Conservation (phyloP, 23 tunicate species). For the Ciona savignyi region DNA sequence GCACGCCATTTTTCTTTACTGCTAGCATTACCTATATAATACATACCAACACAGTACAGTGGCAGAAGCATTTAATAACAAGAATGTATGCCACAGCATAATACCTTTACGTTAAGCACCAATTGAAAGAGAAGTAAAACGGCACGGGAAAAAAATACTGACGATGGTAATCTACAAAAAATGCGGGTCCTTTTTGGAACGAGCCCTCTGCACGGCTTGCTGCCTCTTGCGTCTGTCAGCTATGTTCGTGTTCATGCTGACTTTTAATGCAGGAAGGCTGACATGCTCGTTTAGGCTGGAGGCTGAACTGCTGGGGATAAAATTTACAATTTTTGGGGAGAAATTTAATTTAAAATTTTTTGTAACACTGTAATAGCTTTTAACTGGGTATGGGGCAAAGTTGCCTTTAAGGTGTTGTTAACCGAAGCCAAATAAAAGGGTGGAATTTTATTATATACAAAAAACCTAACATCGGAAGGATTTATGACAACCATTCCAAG, state of each 20-base stretch:
- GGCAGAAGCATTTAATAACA: not conserved
- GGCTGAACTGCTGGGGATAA: not conserved
- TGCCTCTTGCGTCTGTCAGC: constrained; percentile 63
- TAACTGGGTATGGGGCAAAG: too few species aligned
- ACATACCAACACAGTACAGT: too few species aligned
- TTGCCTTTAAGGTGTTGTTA: too few species aligned
- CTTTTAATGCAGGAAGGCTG: constrained; percentile 46
- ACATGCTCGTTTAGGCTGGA: constrained; percentile 22
- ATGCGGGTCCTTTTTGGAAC: not conserved
- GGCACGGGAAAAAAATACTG: not conserved
- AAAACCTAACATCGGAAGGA: too few species aligned
- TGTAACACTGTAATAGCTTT: too few species aligned
- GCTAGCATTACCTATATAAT: too few species aligned
- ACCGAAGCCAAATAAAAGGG: too few species aligned
- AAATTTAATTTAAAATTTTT: too few species aligned
- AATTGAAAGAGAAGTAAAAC: not conserved
- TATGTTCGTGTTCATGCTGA: constrained; percentile 49
- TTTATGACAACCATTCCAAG: too few species aligned
- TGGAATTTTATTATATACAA: too few species aligned
- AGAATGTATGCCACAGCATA: not conserved
- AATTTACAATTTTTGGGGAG: too few species aligned
- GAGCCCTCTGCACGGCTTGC: constrained; percentile 47
- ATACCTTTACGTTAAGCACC: not conserved
- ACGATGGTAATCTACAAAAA: not conserved
- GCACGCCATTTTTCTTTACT: too few species aligned